A percentile compares a stretch with the other conserved stretches of the same genome.
These are phyloP conservation scores for Danaus plexippus DNA, from an alignment of 1,140 invertebrate species.

Conservation along the genomic window DNA sequence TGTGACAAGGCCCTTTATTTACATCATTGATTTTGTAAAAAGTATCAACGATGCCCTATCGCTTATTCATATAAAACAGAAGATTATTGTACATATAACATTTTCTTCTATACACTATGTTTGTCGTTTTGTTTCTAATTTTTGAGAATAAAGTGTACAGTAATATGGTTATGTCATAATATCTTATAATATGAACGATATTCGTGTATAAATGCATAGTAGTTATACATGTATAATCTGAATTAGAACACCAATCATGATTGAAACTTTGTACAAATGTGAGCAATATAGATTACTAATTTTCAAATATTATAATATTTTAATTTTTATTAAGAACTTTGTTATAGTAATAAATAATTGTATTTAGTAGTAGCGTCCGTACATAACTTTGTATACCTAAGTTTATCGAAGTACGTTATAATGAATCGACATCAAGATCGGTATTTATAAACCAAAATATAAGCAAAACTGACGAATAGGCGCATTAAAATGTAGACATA, in stretches of 20 bases:
- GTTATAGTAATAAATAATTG: slow-evolving; percentile 57
- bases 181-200: slow-evolving; percentile 33
- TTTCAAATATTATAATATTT: slow-evolving; percentile 55
- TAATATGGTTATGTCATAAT: slow-evolving; percentile 29
- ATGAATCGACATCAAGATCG: no score
- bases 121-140: slow-evolving; percentile 44
- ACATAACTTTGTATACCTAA: no score
- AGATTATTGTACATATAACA: no score
- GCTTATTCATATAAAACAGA: slow-evolving; percentile 1
- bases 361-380: slow-evolving; percentile 34
- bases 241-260: slow-evolving; percentile 67
- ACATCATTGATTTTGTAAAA: slow-evolving; percentile 21
- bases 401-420: background rate
- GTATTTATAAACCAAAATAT: no score
- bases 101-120: background rate
- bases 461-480: no score
- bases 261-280: slow-evolving; percentile 69
- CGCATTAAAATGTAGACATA: no score
- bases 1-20: slow-evolving; percentile 7
- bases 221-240: slow-evolving; percentile 56
- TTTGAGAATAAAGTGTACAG: slow-evolving; percentile 43
- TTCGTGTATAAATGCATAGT: slow-evolving; percentile 56
- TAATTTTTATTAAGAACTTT: slow-evolving; percentile 56
- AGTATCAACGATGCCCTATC: no score
- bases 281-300: slow-evolving; percentile 68